Base-by-base conservation (phyloP, 2,888 invertebrate genomes). In the Omphaloscelis lunosa region DNA sequence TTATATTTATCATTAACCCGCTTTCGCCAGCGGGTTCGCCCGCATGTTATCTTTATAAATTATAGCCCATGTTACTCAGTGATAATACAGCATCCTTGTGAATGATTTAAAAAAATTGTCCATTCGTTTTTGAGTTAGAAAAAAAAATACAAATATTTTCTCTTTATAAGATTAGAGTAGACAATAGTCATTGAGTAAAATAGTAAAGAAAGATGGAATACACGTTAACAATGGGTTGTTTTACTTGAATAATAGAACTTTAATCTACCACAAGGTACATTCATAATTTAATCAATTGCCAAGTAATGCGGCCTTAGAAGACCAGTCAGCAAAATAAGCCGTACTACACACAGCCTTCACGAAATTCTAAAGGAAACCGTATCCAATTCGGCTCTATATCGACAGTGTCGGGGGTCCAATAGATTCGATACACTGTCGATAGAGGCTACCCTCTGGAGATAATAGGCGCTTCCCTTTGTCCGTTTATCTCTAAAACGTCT, bases 401-500 rank as follows among this genome's bases (percentile, higher is more conserved):
- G 77, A 82, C 72, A 75, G 39, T 53, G 78, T 70, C 59, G 23
- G 53, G n/a, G 59, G 63, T 65, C 56, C 72, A 74, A 75, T 75
- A 59, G 66, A n/a, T 69, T 68, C 23, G 68, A 87, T 74, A 63
- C 45, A 71, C 29, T 56, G 2, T 75, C 58, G 39, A 61, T 72
- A 72, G 34, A 68, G 23, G 53, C 56, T 58, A 67, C 59, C 69
- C n/a, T 75, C 65, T n/a, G 23, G 65, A 81, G 70, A 79, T 78
- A 78, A 88, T 77, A 53, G 71, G 15, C 48, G 15, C 34, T 77
- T 74, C 63, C 68, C 82, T 84, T 80, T 84, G 79, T 86, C 74
- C 71, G 68, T 65, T 76, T 83, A 81, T 83, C 81, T 79, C 73
- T 83, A 77, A 80, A 80, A 70, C 66, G 70, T 85, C 56, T 41